A percentile compares a stretch with the other conserved stretches of the same genome.
Evolutionary conservation across 2,888 invertebrate species (phyloP).

Genomic region (Hetaerina titia): DNA sequence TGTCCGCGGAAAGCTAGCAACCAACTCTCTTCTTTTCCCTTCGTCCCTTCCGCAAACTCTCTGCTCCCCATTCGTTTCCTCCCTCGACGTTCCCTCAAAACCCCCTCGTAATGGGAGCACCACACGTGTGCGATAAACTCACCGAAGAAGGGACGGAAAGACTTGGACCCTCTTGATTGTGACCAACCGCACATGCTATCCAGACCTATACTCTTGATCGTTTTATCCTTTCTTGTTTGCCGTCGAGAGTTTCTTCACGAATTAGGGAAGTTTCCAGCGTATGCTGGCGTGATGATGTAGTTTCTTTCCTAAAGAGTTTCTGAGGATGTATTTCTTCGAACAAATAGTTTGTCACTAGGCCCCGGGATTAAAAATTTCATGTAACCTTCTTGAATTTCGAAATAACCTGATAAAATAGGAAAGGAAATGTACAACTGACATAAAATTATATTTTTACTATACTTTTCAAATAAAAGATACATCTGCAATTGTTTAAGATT

Average conservation of each 20-base stretch:
- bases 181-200: background rate
- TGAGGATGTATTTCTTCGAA: background rate
- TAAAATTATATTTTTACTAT: too few species aligned
- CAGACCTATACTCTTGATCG: background rate
- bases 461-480: too few species aligned
- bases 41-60: background rate
- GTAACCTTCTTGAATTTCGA: too few species aligned
- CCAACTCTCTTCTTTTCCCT: background rate
- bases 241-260: background rate
- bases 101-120: background rate
- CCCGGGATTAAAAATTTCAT: too few species aligned
- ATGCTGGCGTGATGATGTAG: background rate
- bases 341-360: background rate
- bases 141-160: background rate
- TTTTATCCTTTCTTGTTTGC: background rate
- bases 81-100: background rate
- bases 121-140: constrained; percentile 11
- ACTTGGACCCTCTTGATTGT: background rate
- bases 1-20: constrained; percentile 1
- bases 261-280: background rate
- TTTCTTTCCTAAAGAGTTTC: background rate
- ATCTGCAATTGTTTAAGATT: too few species aligned
- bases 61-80: background rate
- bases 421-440: too few species aligned
- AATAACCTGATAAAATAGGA: too few species aligned